Evolutionary conservation across 2,797 vertebrate species (phyloP).

Genomic region (Pseudochirops cupreus): DNA sequence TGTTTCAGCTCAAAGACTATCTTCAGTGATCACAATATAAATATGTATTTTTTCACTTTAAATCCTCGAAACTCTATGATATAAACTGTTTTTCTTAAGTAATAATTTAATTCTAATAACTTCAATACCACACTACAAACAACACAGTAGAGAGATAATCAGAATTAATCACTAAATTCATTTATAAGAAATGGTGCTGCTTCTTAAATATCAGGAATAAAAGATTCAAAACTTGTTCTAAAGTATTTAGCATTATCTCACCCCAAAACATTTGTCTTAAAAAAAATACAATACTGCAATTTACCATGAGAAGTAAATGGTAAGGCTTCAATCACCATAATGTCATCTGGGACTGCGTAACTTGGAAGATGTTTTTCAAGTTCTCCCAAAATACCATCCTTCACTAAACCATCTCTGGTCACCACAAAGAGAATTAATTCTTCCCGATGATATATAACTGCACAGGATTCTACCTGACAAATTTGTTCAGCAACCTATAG

Average conservation of each 20-base stretch:
- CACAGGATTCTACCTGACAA: conserved; percentile 90
- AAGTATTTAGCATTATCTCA: conserved; percentile 18
- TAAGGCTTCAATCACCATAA: conserved; percentile 89
- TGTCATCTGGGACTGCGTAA: conserved; percentile 91
- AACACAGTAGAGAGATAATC: not conserved
- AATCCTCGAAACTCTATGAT: conserved; percentile 14
- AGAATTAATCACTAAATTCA: not conserved
- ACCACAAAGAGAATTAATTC: conserved; percentile 93
- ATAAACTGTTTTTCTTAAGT: conserved; percentile 14
- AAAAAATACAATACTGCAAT: conserved; percentile 25
- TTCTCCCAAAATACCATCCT: conserved; percentile 82
- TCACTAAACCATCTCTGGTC: conserved; percentile 79
- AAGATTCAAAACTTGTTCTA: conserved; percentile 11
- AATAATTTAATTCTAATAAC: conserved; percentile 31
- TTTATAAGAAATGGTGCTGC: conserved; percentile 16
- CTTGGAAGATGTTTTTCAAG: conserved; percentile 86
- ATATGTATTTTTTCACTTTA: conserved; percentile 24
- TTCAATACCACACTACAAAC: conserved; percentile 15
- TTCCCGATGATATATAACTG: conserved; percentile 85
- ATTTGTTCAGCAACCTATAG: conserved; percentile 87
- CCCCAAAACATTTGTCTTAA: conserved; percentile 47
- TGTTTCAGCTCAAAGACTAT: conserved; percentile 53
- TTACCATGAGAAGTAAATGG: conserved; percentile 94
- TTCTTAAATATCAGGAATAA: not conserved
- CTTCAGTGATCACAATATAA: conserved; percentile 37